These are phyloP conservation scores for Carposina sasakii DNA, from an alignment of 1,140 invertebrate species.

Conservation along the genomic window DNA sequence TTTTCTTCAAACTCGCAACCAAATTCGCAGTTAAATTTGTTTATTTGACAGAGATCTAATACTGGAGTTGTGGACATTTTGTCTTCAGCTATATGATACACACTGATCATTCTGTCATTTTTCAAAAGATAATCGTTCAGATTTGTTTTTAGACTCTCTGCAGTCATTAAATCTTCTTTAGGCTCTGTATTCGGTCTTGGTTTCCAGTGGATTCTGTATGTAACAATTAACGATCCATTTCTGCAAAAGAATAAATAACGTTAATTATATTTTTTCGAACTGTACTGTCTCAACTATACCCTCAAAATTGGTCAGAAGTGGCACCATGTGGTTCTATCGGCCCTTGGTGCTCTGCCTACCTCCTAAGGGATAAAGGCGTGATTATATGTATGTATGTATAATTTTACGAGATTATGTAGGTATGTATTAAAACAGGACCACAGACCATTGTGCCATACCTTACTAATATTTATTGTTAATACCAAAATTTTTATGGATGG, in stretches of 20 bases:
- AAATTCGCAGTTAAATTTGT: slow-evolving; percentile 84
- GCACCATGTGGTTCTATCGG: too few species aligned
- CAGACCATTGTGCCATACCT: too few species aligned
- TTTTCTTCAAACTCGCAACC: slow-evolving; percentile 81
- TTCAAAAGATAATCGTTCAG: slow-evolving; percentile 65
- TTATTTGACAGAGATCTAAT: slow-evolving; percentile 82
- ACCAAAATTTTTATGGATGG: too few species aligned
- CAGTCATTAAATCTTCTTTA: slow-evolving; percentile 67
- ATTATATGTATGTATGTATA: too few species aligned
- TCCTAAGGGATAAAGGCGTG: too few species aligned
- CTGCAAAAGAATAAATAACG: slow-evolving; percentile 57
- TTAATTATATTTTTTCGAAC: too few species aligned
- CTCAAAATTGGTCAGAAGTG: too few species aligned
- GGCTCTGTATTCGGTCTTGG: slow-evolving; percentile 68
- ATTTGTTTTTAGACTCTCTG: slow-evolving; percentile 64
- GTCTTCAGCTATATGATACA: slow-evolving; percentile 71
- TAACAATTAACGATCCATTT: slow-evolving; percentile 76
- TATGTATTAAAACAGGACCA: too few species aligned
- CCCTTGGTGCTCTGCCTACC: too few species aligned
- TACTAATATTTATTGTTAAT: too few species aligned
- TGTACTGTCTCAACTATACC: too few species aligned
- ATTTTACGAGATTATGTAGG: too few species aligned
- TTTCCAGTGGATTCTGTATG: slow-evolving; percentile 77
- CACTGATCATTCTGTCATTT: slow-evolving; percentile 70
- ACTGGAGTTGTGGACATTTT: slow-evolving; percentile 68